phyloP scores from a whole-genome alignment of 2,797 vertebrate genomes.

The Presbytis comata region DNA sequence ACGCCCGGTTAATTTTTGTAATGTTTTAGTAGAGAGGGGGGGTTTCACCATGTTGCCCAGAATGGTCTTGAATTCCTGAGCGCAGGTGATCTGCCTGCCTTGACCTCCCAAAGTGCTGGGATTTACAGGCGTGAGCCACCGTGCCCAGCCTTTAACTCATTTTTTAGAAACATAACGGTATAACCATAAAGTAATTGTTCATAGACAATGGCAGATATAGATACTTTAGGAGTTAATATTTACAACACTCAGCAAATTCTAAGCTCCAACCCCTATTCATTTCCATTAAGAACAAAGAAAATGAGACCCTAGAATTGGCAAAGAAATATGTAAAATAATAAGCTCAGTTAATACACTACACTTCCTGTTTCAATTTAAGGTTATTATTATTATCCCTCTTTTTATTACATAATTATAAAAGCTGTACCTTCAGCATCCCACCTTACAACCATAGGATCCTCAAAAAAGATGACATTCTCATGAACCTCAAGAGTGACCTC shows the following conservation, averaged over 20 bases:
- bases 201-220: background rate
- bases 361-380: background rate
- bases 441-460: conserved; percentile 87
- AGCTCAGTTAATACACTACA: background rate
- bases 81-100: too few relatives aligned
- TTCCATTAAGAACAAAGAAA: background rate
- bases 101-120: too few relatives aligned
- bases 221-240: background rate
- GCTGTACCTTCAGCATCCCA: conserved; percentile 90
- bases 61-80: too few relatives aligned
- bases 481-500: conserved; percentile 86
- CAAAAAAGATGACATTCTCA: conserved; percentile 86
- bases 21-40: too few relatives aligned
- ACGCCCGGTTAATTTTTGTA: too few relatives aligned
- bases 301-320: background rate
- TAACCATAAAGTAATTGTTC: background rate
- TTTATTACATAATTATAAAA: background rate
- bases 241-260: background rate
- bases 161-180: background rate
- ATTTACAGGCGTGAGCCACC: too few relatives aligned
- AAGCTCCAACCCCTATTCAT: background rate
- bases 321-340: background rate
- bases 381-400: background rate
- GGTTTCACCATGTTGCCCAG: too few relatives aligned
- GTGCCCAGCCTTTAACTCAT: rapidly evolving